phyloP scores from a whole-genome alignment of 2,888 invertebrate genomes.

The Asteroscopus sphinx region DNA sequence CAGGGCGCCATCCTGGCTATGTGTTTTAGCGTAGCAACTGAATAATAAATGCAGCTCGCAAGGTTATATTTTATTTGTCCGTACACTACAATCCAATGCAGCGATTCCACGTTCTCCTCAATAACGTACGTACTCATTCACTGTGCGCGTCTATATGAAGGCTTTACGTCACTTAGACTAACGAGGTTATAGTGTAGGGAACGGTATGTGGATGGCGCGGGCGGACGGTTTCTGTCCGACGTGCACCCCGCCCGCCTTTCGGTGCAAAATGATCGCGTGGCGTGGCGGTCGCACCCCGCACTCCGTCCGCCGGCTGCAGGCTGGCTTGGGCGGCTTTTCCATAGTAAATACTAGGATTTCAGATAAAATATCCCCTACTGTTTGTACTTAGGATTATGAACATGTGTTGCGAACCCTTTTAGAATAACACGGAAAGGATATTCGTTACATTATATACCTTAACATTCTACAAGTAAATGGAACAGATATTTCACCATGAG shows the following conservation, averaged over 20 bases:
- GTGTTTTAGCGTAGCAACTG: constrained; percentile 82
- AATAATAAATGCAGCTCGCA: constrained; percentile 86
- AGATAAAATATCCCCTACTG: constrained; percentile 62
- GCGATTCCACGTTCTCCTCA: constrained; percentile 62
- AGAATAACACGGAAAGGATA: not conserved
- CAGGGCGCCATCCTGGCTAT: constrained; percentile 86
- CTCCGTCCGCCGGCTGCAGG: constrained; percentile 72
- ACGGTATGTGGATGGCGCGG: constrained; percentile 63
- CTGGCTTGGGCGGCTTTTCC: constrained; percentile 69
- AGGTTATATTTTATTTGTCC: constrained; percentile 76
- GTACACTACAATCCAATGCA: constrained; percentile 66
- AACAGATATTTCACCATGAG: not conserved
- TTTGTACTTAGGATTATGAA: constrained; percentile 23
- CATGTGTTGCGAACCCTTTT: constrained; percentile 20
- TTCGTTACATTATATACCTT: not conserved
- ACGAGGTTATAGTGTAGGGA: constrained; percentile 80
- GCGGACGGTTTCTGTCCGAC: constrained; percentile 64
- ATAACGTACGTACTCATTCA: constrained; percentile 61
- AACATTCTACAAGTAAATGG: constrained; percentile 4
- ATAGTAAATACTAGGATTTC: constrained; percentile 68
- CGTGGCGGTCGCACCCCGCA: constrained; percentile 76
- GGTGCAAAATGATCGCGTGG: constrained; percentile 86
- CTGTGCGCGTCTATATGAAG: constrained; percentile 68
- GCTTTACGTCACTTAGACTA: constrained; percentile 82
- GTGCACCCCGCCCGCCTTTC: constrained; percentile 80